These are phyloP conservation scores for Olivierus martensii DNA, from an alignment of 1,140 invertebrate species.

Conservation along the genomic window DNA sequence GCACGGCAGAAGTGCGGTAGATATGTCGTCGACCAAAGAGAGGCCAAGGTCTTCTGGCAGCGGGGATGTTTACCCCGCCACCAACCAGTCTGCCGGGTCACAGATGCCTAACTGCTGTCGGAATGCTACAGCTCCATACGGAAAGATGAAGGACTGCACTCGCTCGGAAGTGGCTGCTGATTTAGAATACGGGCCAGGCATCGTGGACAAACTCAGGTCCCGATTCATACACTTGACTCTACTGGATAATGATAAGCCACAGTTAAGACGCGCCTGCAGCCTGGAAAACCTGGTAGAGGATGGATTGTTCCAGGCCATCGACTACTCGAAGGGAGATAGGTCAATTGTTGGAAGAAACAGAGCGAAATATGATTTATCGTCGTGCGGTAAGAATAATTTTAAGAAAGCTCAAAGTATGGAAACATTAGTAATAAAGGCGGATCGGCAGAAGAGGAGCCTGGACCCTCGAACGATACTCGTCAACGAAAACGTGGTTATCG, in stretches of 20 bases:
- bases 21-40: no score
- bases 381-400: conserved; percentile 25
- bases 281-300: conserved; percentile 62
- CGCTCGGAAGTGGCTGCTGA: no score
- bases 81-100: no score
- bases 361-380: background rate
- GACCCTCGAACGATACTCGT: conserved; percentile 17
- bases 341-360: background rate
- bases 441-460: background rate
- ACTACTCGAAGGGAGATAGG: conserved; percentile 27
- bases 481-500: conserved; percentile 34
- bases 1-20: no score
- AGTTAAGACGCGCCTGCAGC: conserved; percentile 57
- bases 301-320: no score
- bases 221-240: conserved; percentile 66
- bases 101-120: no score
- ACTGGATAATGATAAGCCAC: conserved; percentile 42
- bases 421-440: conserved; percentile 5
- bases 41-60: no score
- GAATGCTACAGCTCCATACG: no score
- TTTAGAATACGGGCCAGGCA: conserved; percentile 75
- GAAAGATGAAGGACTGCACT: no score
- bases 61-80: no score
- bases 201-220: conserved; percentile 57
- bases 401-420: conserved; percentile 17